Evolutionary conservation across 2,113 vertebrate species (phyloP).

Genomic region (Pseudonaja textilis): DNA sequence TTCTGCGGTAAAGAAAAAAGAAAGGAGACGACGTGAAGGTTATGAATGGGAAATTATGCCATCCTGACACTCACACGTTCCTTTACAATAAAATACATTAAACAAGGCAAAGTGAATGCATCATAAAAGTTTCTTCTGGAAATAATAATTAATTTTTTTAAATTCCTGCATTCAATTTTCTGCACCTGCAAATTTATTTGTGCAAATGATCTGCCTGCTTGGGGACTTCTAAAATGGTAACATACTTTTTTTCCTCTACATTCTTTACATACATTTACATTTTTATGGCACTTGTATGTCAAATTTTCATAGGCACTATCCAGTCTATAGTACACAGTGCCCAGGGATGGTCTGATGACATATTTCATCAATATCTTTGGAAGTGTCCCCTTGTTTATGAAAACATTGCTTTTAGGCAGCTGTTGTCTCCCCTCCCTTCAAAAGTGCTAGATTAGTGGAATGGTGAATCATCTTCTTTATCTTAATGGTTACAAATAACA

Average conservation of each 20-base stretch:
- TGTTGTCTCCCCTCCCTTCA: background rate
- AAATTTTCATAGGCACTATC: background rate
- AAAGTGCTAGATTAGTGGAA: background rate
- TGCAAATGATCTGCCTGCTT: background rate
- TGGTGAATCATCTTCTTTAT: background rate
- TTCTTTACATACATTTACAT: background rate
- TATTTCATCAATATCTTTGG: background rate
- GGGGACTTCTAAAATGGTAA: background rate
- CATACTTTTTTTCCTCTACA: background rate
- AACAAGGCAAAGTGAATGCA: background rate
- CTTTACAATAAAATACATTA: background rate
- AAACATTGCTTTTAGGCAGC: background rate
- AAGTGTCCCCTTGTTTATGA: background rate
- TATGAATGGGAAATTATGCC: background rate
- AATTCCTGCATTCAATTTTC: background rate
- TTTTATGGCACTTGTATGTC: background rate
- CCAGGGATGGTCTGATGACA: background rate
- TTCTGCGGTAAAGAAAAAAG: background rate
- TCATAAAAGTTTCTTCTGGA: background rate
- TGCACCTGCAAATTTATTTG: background rate
- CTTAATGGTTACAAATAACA: background rate
- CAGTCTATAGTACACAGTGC: background rate
- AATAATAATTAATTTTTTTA: background rate
- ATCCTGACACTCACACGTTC: background rate
- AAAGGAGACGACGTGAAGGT: background rate